Evolutionary conservation across 2,113 vertebrate species (phyloP).

Genomic region (Mesitornis unicolor): DNA sequence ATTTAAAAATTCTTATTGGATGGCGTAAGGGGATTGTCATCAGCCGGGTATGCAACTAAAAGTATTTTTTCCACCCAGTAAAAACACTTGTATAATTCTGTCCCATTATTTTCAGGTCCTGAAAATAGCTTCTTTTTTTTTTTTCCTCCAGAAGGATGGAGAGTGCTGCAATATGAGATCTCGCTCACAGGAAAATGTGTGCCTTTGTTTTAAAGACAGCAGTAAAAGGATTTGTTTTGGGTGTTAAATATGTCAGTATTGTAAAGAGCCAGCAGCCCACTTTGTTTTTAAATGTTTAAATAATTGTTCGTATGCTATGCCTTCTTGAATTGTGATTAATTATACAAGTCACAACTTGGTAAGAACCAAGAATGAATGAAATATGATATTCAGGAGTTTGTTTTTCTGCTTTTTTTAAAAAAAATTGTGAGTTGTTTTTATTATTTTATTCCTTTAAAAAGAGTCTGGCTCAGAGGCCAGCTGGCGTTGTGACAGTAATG

Average conservation of each 20-base stretch:
- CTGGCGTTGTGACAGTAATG: conserved; percentile 26
- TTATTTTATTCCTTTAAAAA: not conserved
- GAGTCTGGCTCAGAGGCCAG: not conserved
- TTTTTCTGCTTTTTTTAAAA: not conserved
- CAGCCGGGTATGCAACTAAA: not conserved
- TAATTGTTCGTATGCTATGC: not conserved
- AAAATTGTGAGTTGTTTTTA: not conserved
- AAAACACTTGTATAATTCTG: not conserved
- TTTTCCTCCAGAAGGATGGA: not conserved
- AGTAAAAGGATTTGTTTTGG: conserved; percentile 43
- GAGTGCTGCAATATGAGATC: not conserved
- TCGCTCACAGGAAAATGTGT: not conserved
- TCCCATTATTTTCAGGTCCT: not conserved
- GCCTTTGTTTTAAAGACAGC: conserved; percentile 37
- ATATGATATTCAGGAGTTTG: not conserved
- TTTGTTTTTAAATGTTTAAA: conserved; percentile 37
- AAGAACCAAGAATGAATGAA: conserved; percentile 2
- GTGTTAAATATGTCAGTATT: conserved; percentile 39
- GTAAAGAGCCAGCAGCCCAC: conserved; percentile 10
- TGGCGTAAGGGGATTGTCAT: not conserved
- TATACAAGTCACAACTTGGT: not conserved
- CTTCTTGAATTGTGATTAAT: not conserved
- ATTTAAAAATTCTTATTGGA: not conserved
- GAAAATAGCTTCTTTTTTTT: not conserved
- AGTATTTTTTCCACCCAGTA: not conserved